phyloP scores from a whole-genome alignment of 1,140 invertebrate genomes.

The Drosophila ogumai region DNA sequence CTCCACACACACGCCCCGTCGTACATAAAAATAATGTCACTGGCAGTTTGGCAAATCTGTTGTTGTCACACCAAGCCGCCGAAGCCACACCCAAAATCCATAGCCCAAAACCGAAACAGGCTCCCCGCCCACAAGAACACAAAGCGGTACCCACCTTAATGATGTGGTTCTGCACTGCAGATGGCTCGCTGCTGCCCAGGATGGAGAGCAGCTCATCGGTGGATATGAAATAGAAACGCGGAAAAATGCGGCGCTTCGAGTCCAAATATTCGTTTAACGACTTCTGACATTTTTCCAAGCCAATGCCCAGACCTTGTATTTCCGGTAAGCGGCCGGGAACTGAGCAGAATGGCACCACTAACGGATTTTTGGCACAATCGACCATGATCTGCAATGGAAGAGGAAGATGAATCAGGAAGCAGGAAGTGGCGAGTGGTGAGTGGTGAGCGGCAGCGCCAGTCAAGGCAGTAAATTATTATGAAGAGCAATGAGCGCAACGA shows the following conservation, averaged over 20 bases:
- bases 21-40: conserved; percentile 80
- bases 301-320: conserved; percentile 89
- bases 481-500: conserved; percentile 68
- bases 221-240: conserved; percentile 96
- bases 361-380: conserved; percentile 91
- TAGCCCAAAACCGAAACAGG: neutral
- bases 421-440: neutral
- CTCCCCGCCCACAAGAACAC: conserved; percentile 3
- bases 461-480: conserved; percentile 75
- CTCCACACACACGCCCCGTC: conserved; percentile 42
- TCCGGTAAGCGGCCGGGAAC: conserved; percentile 90
- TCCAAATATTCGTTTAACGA: conserved; percentile 95
- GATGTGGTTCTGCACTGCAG: conserved; percentile 95
- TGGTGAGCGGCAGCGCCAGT: conserved; percentile 44
- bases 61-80: conserved; percentile 59
- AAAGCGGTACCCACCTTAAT: conserved; percentile 89
- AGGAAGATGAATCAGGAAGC: conserved; percentile 34
- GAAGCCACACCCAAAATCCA: conserved; percentile 7
- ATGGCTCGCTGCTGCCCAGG: conserved; percentile 92
- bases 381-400: conserved; percentile 89
- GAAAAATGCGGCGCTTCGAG: conserved; percentile 93
- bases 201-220: conserved; percentile 96
- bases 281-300: conserved; percentile 95
- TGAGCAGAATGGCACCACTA: conserved; percentile 91
- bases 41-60: conserved; percentile 79